Evolutionary conservation across 2,797 vertebrate species (phyloP), one percentile per base, ranked within the genome.

Genomic region (Esox masquinongy): DNA sequence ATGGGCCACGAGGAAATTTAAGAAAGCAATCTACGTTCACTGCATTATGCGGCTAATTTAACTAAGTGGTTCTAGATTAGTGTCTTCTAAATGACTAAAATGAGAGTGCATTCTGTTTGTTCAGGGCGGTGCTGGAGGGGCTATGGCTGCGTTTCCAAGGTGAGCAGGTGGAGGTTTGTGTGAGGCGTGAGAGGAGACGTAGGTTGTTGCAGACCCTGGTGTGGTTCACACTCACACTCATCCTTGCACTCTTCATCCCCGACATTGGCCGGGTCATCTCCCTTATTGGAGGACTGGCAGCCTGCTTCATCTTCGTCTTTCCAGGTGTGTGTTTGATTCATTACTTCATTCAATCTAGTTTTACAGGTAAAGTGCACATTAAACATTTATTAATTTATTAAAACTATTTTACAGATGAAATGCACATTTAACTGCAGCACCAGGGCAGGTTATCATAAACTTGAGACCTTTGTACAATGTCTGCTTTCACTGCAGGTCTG

Each of bases 211-310:
- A 97, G 92, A 99, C 98, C 0, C 72, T 96, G 56, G 84, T 92
- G 85, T 99, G 98, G 98, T 99, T 99, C 81, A 88, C 93, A 2
- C 82, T 97, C 75, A 99, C 97, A 0, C 94, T 99, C 47, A 79
- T 99, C 49, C 93, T 99, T 16, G 97, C 97, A 0, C 96, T 99
- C 78, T 99, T 99, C 92, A 99, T 96, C 88, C 97, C 97, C 0
- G 98, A 99, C 77, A 99, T 99, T 0, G 98, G 97, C 47, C 95
- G 96, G 47, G 97, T 99, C 83, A 99, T 99, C 90, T 96, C 98
- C 0, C 91, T 99, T 80, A 96, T 99, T 0, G 98, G 98, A 63
- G 98, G 97, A 49, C 92, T 99, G 83, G 98, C 98, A 0, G 97
- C 98, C 82, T 97, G 97, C 90, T 99, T 99, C 86, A 99, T 99